Conservation (phyloP, 2,113 vertebrate species). For the Hippocampus guttulatus region DNA sequence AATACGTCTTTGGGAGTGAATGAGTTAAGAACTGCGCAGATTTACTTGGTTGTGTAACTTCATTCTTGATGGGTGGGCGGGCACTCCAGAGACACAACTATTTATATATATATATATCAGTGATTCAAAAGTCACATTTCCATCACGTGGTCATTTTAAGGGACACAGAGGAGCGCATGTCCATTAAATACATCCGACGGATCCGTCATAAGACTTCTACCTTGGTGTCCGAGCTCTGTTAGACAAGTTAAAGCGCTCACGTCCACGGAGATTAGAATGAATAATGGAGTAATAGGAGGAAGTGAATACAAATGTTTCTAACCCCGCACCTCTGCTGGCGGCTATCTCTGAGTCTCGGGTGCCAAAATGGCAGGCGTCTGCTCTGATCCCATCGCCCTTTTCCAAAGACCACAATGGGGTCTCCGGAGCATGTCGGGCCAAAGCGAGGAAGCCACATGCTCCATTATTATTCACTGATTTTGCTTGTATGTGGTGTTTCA, state of each 20-base stretch:
- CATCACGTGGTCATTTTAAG: background rate
- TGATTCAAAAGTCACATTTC: background rate
- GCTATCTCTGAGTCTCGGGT: constrained; percentile 37
- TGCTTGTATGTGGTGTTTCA: constrained; percentile 68
- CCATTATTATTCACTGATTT: constrained; percentile 71
- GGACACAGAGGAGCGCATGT: constrained; percentile 48
- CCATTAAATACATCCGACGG: constrained; percentile 46
- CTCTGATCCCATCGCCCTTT: constrained; percentile 57
- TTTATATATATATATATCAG: background rate
- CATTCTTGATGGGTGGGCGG: background rate
- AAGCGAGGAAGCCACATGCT: constrained; percentile 65
- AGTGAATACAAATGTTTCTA: constrained; percentile 70
- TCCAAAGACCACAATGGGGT: constrained; percentile 59
- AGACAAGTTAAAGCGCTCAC: constrained; percentile 62
- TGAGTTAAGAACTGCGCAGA: too few species aligned
- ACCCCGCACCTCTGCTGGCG: constrained; percentile 63
- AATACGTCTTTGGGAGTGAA: too few species aligned
- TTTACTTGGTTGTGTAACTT: background rate
- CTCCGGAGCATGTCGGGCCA: constrained; percentile 52
- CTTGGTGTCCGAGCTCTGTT: constrained; percentile 61
- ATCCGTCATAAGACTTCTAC: constrained; percentile 44
- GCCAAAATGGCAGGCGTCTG: constrained; percentile 51
- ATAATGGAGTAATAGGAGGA: constrained; percentile 70
- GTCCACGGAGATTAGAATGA: constrained; percentile 62
- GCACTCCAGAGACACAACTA: background rate